Evolutionary conservation across 2,888 invertebrate genomes (phyloP).

Genomic region (Ctenicera cuprea): DNA sequence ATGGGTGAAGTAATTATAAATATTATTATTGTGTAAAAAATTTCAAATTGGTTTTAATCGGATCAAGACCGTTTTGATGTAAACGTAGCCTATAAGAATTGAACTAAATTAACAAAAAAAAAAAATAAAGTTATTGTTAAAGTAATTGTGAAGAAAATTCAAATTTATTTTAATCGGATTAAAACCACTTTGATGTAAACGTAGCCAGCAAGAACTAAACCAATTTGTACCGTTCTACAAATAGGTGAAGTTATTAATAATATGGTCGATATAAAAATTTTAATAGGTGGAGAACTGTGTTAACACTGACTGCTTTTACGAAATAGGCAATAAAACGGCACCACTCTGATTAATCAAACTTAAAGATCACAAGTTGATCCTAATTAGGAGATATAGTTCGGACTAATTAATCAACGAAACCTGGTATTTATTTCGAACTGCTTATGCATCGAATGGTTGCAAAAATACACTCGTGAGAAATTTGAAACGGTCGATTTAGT

Average conservation of each 20-base stretch:
- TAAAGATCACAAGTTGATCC: constrained; percentile 23
- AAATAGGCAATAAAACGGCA: constrained; percentile 14
- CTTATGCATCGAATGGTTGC: neutral
- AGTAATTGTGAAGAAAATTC: no score
- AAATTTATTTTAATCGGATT: no score
- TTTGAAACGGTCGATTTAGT: neutral
- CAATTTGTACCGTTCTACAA: no score
- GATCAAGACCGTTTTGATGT: no score
- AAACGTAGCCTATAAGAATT: no score
- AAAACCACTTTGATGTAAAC: no score
- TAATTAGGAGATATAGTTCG: constrained; percentile 30
- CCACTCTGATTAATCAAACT: constrained; percentile 9
- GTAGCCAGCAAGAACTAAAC: no score
- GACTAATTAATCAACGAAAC: constrained; percentile 17
- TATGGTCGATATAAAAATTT: neutral
- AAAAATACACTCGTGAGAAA: neutral
- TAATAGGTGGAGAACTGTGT: constrained; percentile 11
- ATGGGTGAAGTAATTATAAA: no score
- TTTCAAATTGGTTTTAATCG: no score
- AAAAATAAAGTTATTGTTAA: no score
- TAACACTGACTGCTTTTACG: constrained; percentile 17
- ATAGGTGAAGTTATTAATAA: neutral
- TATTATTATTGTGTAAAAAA: no score
- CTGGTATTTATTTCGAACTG: constrained; percentile 6
- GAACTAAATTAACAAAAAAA: no score